Conservation (phyloP, 2,113 vertebrate genomes). For the Ascaphus truei region DNA sequence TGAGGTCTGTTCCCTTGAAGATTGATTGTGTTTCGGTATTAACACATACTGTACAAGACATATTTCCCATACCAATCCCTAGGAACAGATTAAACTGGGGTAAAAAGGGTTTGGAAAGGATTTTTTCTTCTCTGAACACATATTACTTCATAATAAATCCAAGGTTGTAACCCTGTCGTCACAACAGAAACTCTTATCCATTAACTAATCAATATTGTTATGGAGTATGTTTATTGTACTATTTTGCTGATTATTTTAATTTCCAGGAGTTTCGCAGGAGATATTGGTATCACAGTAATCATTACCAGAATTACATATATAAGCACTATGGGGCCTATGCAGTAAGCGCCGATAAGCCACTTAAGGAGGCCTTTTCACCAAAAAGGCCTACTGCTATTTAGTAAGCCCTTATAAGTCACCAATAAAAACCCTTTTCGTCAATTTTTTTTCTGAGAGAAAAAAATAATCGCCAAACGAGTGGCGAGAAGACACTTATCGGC, state of each 20-base stretch:
- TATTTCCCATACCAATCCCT: conserved; percentile 24
- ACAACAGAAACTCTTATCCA: background rate
- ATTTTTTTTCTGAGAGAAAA: too few relatives aligned
- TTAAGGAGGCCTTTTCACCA: too few relatives aligned
- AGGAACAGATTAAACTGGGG: conserved; percentile 20
- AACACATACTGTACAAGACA: conserved; percentile 10
- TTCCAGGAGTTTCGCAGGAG: conserved; percentile 12
- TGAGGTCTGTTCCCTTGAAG: background rate
- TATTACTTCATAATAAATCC: conserved; percentile 14
- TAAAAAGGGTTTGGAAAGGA: background rate
- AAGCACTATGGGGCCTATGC: too few relatives aligned
- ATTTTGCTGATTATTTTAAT: conserved; percentile 9
- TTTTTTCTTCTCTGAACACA: conserved; percentile 14
- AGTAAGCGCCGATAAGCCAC: too few relatives aligned
- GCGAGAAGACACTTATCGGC: too few relatives aligned
- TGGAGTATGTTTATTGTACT: background rate
- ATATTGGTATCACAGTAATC: conserved; percentile 19
- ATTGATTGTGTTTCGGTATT: background rate
- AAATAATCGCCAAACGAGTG: too few relatives aligned
- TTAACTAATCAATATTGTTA: background rate
- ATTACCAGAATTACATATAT: conserved; percentile 10
- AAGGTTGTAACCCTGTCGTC: background rate
- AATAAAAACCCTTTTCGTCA: too few relatives aligned
- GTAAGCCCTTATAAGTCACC: too few relatives aligned
- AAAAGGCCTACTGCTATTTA: too few relatives aligned